These are phyloP conservation scores for Andricus curvator DNA, from an alignment of 2,888 invertebrate species.

Conservation along the genomic window DNA sequence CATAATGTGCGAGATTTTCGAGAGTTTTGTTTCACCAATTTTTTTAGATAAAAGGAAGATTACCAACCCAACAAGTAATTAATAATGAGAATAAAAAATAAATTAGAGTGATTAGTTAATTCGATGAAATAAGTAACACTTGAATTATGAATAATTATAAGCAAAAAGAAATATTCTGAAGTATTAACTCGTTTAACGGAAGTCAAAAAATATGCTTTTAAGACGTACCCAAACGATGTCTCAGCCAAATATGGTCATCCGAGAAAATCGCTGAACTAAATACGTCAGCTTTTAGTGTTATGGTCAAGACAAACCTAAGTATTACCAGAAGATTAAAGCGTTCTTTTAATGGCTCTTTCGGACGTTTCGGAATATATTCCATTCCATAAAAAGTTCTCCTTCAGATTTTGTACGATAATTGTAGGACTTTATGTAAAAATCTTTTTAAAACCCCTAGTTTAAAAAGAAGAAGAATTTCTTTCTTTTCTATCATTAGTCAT, in stretches of 20 bases:
- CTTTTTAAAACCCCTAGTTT: not conserved
- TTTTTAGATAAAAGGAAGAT: no score
- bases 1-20: no score
- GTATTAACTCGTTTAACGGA: slow-evolving; percentile 34
- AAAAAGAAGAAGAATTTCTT: not conserved
- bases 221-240: slow-evolving; percentile 51
- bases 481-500: not conserved
- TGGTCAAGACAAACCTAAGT: not conserved
- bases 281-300: not conserved
- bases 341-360: not conserved
- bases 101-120: no score
- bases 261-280: slow-evolving; percentile 21
- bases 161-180: slow-evolving; percentile 52
- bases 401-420: not conserved
- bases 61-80: no score
- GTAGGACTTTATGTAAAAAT: not conserved
- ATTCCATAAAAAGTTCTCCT: slow-evolving; percentile 3
- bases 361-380: not conserved
- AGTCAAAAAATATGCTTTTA: slow-evolving; percentile 14
- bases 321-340: not conserved
- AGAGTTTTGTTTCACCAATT: no score
- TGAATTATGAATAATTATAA: no score
- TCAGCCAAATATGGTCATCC: slow-evolving; percentile 38
- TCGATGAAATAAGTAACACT: no score
- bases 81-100: no score